Evolutionary conservation across 2,113 vertebrate genomes (phyloP).

Genomic region (Tragelaphus buxtoni): DNA sequence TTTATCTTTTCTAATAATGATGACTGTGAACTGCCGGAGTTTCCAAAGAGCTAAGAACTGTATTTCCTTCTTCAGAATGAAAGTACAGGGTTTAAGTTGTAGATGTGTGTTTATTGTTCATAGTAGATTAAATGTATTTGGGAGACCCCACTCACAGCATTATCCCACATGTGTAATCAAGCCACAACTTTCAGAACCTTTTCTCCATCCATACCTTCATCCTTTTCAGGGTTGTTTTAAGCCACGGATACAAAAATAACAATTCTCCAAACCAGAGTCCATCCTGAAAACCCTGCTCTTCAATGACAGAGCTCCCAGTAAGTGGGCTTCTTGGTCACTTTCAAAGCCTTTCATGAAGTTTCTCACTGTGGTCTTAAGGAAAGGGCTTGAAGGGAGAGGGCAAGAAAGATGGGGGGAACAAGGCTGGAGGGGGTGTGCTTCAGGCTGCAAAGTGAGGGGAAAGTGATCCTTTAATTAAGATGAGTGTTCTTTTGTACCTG

Average conservation of each 20-base stretch:
- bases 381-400: not conserved
- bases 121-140: not conserved
- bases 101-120: not conserved
- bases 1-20: not conserved
- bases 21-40: not conserved
- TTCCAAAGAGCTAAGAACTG: not conserved
- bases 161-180: not conserved
- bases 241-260: not conserved
- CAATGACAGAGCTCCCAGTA: constrained; percentile 64
- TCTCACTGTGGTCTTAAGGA: constrained; percentile 58
- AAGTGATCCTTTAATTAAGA: constrained; percentile 74
- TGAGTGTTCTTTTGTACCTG: constrained; percentile 74
- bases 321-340: constrained; percentile 58
- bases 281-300: constrained; percentile 54
- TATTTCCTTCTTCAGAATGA: not conserved
- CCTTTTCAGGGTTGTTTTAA: not conserved
- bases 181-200: not conserved
- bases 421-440: constrained; percentile 53
- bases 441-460: constrained; percentile 66
- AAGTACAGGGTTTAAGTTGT: not conserved
- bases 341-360: constrained; percentile 32
- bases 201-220: not conserved
- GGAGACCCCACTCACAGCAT: not conserved
- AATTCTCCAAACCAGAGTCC: not conserved
- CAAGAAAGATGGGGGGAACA: constrained; percentile 63